Base-by-base conservation (phyloP, 2,888 invertebrate species). In the Phasia obesa region DNA sequence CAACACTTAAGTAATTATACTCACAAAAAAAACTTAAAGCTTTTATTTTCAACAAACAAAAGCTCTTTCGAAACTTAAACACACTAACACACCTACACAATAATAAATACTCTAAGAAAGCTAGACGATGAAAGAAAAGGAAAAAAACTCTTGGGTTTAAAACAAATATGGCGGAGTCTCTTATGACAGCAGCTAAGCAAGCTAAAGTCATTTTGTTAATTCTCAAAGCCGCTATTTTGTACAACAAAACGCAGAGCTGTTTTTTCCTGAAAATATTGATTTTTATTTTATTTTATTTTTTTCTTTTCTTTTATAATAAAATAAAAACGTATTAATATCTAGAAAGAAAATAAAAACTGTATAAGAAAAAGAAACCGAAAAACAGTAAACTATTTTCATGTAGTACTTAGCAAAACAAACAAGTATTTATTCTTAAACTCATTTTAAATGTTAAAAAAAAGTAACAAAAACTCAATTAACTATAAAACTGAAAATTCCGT, bases 381-480 rank as follows among this genome's bases (percentile, higher is more conserved):
- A 42, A 42, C 7, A 42, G n/a, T 47, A 78, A 83, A 83, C 79
- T 83, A 83, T 79, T 83, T 83, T 83, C 75, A 71, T 79, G 71
- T 83, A 79, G 82, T 31, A 83, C 60, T 59, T 83, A 79, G 64
- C 23, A 49, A 69, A 38, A 23, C 7, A 55, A 67, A 57, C 59
- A 35, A 64, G 35, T 57, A 73, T 49, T 73, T 81, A 67, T 67
- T 71, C 44, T 67, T 11, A 19, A 77, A 78, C 23, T 67, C 70
- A 83, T 75, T 83, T 79, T 49, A 70, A 75, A 79, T 83, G 79
- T 71, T 71, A 55, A 75, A 55, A 27, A 42, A 67, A 67, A 19
- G 7, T 15, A 25, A 19, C 59, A n/a, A 35, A 57, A 53, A 21
- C 19, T 49, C 59, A 51, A 31, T n/a, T 51, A 31, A 49, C 13